Evolutionary conservation across 2,888 invertebrate species (phyloP), one percentile per base, ranked within the genome.

Genomic region (Nemotelus nigrinus): DNA sequence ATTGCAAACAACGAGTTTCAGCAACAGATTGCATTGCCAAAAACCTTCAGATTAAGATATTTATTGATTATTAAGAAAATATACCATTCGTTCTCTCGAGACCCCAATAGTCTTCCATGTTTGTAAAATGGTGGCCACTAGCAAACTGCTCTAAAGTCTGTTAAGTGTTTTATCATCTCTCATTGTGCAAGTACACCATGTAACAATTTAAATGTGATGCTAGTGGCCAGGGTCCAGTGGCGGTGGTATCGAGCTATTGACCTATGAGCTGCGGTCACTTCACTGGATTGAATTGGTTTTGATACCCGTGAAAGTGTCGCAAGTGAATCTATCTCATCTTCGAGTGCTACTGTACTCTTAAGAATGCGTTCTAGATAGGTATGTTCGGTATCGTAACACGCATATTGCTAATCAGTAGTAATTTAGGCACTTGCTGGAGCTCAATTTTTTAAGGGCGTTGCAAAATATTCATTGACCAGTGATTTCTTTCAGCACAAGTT

Each of bases 51-150:
- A 45, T 60, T 39, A 72, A 72, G 60, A 44, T 60, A 72, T 64
- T 75, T 3, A 64, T 50, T 67, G 67, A 67, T 63, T 64, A 70
- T 50, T 47, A 41, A 50, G 43, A 57, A 55, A 60, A 58, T 79
- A 82, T 87, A 87, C 87, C 87, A 84, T 84, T 85, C 83, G 84
- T 85, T 84, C 84, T 85, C 85, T 85, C 86, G 83, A 87, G 86
- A 83, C 87, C 87, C 87, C 87, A 87, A 85, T 86, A 82, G 82
- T 84, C 84, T 81, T 84, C 84, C 84, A 84, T 84, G 82, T 83
- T 83, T 81, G 80, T 82, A 80, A 82, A 82, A 79, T 80, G 81
- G 80, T 80, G 79, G 81, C 79, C 81, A 80, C 81, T 81, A 80
- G 81, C 79, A 76, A 81, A 82, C 82, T 81, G 81, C 71, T 71